A percentile compares a stretch with the other conserved stretches of the same genome.
Evolutionary conservation across 2,888 invertebrate genomes (phyloP).

Genomic region (Volucella inflata): DNA sequence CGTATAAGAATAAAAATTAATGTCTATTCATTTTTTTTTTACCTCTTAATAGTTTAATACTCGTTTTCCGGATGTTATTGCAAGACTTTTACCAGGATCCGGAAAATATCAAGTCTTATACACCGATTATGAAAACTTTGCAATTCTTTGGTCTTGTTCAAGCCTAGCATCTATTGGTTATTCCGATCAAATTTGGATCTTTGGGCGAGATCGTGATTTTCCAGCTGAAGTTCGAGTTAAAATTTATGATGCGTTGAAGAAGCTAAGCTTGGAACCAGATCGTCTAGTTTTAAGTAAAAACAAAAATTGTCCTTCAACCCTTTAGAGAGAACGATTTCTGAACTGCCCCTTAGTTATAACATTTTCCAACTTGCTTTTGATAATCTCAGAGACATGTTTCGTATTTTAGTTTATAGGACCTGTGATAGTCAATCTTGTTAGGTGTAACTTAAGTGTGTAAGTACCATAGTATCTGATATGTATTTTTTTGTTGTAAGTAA

Average conservation of each 20-base stretch:
- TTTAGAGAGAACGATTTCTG: conserved; percentile 63
- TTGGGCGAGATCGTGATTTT: conserved; percentile 88
- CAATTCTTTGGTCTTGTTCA: conserved; percentile 90
- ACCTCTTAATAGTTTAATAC: conserved; percentile 84
- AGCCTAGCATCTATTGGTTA: conserved; percentile 85
- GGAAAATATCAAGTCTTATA: conserved; percentile 89
- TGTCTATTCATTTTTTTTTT: neutral
- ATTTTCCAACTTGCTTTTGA: conserved; percentile 29
- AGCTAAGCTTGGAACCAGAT: conserved; percentile 87
- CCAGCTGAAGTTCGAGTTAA: conserved; percentile 86
- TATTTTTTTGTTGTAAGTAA: conserved; percentile 42
- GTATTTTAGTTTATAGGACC: conserved; percentile 56
- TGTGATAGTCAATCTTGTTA: conserved; percentile 73
- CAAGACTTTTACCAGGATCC: conserved; percentile 88
- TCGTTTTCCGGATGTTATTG: conserved; percentile 87
- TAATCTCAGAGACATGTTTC: conserved; percentile 21
- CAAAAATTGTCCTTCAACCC: conserved; percentile 85
- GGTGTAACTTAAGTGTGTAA: conserved; percentile 31
- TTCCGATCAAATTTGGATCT: conserved; percentile 89
- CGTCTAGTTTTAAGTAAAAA: conserved; percentile 89
- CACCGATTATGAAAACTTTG: conserved; percentile 89
- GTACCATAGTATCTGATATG: neutral
- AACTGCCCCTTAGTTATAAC: conserved; percentile 36
- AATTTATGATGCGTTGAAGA: conserved; percentile 87
- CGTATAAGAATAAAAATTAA: neutral